These are phyloP conservation scores for Brachypodius melanocephalos DNA, from an alignment of 2,113 vertebrate species.

Conservation along the genomic window DNA sequence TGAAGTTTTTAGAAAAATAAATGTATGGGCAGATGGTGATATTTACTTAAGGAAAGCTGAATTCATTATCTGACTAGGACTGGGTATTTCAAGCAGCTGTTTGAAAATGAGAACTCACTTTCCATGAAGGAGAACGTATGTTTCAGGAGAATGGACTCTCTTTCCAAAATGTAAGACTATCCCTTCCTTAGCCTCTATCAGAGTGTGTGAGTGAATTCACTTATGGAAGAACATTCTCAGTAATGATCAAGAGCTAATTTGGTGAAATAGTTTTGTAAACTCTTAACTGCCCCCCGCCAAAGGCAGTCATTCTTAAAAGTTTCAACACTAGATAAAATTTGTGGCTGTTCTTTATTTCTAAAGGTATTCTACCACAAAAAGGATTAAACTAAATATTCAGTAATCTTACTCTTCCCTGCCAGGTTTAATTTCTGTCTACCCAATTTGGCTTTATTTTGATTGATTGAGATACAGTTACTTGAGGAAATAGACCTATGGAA, in stretches of 20 bases:
- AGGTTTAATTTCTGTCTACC: background rate
- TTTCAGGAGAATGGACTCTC: constrained; percentile 6
- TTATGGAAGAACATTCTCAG: background rate
- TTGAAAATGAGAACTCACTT: constrained; percentile 30
- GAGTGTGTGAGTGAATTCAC: background rate
- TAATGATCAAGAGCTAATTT: background rate
- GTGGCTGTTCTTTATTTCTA: background rate
- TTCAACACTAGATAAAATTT: background rate
- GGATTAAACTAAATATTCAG: background rate
- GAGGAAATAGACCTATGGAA: background rate
- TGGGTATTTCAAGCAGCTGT: constrained; percentile 57
- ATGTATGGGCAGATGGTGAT: constrained; percentile 57
- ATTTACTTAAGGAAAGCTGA: constrained; percentile 52
- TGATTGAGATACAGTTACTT: background rate
- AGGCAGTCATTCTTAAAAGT: background rate
- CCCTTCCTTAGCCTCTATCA: background rate
- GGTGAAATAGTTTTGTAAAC: background rate
- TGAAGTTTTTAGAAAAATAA: constrained; percentile 3
- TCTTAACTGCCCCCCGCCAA: background rate
- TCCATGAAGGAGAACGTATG: constrained; percentile 32
- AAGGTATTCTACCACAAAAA: background rate
- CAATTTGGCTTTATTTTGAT: background rate
- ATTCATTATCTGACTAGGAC: constrained; percentile 51
- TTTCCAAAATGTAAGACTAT: background rate
- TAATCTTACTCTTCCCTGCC: background rate